Evolutionary conservation across 2,888 invertebrate species (phyloP).

Genomic region (Clistopyga incitator): DNA sequence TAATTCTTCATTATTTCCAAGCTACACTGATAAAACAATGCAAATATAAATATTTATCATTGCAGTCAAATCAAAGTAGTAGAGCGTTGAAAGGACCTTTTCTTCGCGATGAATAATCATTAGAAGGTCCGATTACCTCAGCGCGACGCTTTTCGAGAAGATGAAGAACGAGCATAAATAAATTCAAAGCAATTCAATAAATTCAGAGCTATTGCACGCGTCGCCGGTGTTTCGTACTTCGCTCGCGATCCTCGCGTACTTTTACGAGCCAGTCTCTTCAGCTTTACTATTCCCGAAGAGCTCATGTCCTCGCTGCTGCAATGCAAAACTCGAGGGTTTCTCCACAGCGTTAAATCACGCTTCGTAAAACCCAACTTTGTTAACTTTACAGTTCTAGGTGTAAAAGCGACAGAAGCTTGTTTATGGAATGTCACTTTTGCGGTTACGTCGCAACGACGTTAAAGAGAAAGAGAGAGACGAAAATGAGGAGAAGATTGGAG

Average conservation of each 20-base stretch:
- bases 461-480: slow-evolving; percentile 28
- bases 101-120: slow-evolving; percentile 66
- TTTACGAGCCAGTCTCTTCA: slow-evolving; percentile 55
- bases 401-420: slow-evolving; percentile 70
- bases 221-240: slow-evolving; percentile 26
- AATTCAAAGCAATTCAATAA: slow-evolving; percentile 62
- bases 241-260: slow-evolving; percentile 43
- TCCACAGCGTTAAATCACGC: slow-evolving; percentile 64
- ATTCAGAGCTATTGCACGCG: slow-evolving; percentile 55
- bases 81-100: not conserved
- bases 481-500: slow-evolving; percentile 26
- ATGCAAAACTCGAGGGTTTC: slow-evolving; percentile 25
- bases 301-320: slow-evolving; percentile 15
- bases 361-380: slow-evolving; percentile 76
- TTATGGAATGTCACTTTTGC: slow-evolving; percentile 67
- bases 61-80: not conserved
- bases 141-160: not conserved
- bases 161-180: slow-evolving; percentile 39
- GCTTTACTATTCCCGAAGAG: slow-evolving; percentile 4
- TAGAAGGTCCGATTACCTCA: slow-evolving; percentile 8
- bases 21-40: not conserved
- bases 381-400: slow-evolving; percentile 69
- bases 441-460: slow-evolving; percentile 55
- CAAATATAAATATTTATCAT: slow-evolving; percentile 19
- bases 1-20: slow-evolving; percentile 5